These are phyloP conservation scores for Dipodomys ordii DNA, from an alignment of 2,113 vertebrate genomes.

Conservation along the genomic window DNA sequence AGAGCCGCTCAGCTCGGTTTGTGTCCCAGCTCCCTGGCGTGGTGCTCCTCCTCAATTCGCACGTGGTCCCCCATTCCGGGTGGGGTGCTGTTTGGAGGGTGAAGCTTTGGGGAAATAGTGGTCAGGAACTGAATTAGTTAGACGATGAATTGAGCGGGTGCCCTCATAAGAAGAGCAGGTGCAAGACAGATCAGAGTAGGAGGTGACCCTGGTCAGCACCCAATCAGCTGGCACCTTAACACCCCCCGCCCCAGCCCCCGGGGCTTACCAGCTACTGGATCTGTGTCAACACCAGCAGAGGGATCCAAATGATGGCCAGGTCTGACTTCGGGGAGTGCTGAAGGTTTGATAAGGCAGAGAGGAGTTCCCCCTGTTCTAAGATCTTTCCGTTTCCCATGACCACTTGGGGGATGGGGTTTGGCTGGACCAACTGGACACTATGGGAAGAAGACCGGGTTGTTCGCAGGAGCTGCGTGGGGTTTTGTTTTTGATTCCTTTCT, in stretches of 20 bases:
- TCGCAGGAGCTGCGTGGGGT: not conserved
- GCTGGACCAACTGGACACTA: not conserved
- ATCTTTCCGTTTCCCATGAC: not conserved
- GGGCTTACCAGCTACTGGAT: too few species aligned
- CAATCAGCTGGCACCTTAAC: not conserved
- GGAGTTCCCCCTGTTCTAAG: not conserved
- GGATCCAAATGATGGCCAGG: not conserved
- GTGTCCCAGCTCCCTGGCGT: too few species aligned
- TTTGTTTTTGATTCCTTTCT: slow-evolving; percentile 74
- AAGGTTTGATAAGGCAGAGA: not conserved
- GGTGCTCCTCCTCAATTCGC: too few species aligned
- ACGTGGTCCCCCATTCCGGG: too few species aligned
- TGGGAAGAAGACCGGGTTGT: slow-evolving; percentile 35
- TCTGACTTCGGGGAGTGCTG: slow-evolving; percentile 32
- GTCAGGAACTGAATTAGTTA: not conserved
- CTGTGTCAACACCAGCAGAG: not conserved
- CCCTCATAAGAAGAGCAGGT: not conserved
- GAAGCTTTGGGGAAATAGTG: not conserved
- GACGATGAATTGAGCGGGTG: not conserved
- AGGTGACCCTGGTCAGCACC: too few species aligned
- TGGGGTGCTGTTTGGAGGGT: not conserved
- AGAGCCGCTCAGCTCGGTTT: too few species aligned
- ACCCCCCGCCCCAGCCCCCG: too few species aligned
- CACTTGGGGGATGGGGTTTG: slow-evolving; percentile 19
- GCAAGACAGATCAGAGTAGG: not conserved